Base-by-base conservation (phyloP, 2,888 invertebrate species). In the Pseudococcus jackbeardsleyi region DNA sequence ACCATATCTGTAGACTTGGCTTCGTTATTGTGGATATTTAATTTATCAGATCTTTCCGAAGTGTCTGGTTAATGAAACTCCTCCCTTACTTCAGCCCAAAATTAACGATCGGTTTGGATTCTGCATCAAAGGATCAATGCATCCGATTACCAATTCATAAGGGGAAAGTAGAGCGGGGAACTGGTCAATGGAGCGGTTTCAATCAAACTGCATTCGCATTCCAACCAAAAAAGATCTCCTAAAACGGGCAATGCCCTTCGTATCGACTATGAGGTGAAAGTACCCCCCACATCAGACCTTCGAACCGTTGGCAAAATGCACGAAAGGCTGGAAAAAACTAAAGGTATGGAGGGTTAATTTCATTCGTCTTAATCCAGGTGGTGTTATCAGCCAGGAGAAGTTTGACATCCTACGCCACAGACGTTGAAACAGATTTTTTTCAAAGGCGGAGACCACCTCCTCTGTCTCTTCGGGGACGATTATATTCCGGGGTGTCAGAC, bases 371-470 rank as follows among this genome's bases (percentile, higher is more conserved):
- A 59, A 77, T 88, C 88, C 88, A 88, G 88, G 88, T 88, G 68
- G 72, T 72, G 79, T 82, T 88, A 88, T 88, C 88, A 79, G 82
- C 88, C 39, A 39, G n/a, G 33, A 59, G 64, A 64, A 79, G 79
- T 88, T 88, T 88, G 48, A 88, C 82, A 88, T 88, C 82, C 82
- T 88, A 88, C 82, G 88, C 54, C 59, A 59, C 77, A 88, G 88
- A 88, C 88, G 79, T 82, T 82, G 79, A 82, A 42, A 82, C 79
- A 82, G 79, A 82, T 82, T 82, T 72, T 82, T 46, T 64, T 22
- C 39, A 82, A 82, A 82, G 79, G 46, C 79, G 46, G 46, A 77
- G 77, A 77, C 19, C 79, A 33, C 46, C 19, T 82, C 26, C 12
- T 39, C 39, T 33, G 33, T 33, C 72, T 39, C 5, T 72, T 26